Evolutionary conservation across 2,888 invertebrate genomes (phyloP).

Genomic region (Osedax frankpressi): DNA sequence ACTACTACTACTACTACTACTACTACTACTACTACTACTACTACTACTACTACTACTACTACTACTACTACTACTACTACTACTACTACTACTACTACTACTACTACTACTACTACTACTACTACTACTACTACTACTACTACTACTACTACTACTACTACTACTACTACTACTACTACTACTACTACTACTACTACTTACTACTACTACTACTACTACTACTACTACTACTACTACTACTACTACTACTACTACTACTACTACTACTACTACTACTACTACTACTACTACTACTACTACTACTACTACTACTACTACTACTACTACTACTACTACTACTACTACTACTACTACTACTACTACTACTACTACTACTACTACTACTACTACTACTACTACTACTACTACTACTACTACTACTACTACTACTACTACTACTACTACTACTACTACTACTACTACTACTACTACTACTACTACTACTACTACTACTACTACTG

Average conservation of each 20-base stretch:
- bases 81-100: constrained; percentile 3
- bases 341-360: too few relatives aligned
- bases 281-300: constrained; percentile 4
- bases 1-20: constrained; percentile 12
- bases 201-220: constrained; percentile 1
- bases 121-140: constrained; percentile 6
- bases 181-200: constrained; percentile 2
- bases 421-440: too few relatives aligned
- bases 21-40: constrained; percentile 10
- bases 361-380: too few relatives aligned
- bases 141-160: constrained; percentile 2
- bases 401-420: too few relatives aligned
- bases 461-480: too few relatives aligned
- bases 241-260: constrained; percentile 7
- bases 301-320: constrained; percentile 4
- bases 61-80: background rate
- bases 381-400: too few relatives aligned
- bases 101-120: constrained; percentile 4
- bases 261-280: constrained; percentile 11
- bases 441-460: too few relatives aligned
- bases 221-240: constrained; percentile 4
- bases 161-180: constrained; percentile 4
- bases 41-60: constrained; percentile 12
- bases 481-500: background rate
- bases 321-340: constrained; percentile 12